Conservation (phyloP, 2,888 invertebrate genomes). For the Steinernema carpocapsae region DNA sequence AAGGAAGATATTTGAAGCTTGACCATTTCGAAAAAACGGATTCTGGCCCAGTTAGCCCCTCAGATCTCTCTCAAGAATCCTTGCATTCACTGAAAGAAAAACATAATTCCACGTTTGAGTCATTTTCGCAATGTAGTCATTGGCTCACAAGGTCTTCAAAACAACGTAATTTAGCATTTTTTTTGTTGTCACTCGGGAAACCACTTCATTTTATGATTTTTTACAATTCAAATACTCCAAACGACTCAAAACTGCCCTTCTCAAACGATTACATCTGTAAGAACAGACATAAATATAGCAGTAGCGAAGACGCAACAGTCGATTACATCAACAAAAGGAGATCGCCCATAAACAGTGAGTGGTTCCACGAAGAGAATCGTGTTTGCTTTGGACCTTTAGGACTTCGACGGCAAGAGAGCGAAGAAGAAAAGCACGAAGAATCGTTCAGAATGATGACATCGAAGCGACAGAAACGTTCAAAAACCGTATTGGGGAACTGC, state of each 20-base stretch:
- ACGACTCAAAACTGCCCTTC: neutral
- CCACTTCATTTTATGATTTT: too few species aligned
- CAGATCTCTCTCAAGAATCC: too few species aligned
- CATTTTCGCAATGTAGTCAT: too few species aligned
- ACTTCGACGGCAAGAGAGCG: neutral
- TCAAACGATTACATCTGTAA: neutral
- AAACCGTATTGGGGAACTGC: neutral
- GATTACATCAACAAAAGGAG: neutral
- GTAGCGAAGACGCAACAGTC: neutral
- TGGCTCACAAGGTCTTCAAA: too few species aligned
- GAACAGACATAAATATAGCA: neutral
- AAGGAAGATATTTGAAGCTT: too few species aligned
- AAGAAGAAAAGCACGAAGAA: neutral
- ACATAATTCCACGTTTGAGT: too few species aligned
- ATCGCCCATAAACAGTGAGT: neutral
- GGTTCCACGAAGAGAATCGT: conserved; percentile 29
- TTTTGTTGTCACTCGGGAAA: neutral
- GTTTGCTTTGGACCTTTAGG: conserved; percentile 7
- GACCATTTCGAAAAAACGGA: too few species aligned
- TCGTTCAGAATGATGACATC: neutral
- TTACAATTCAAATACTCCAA: neutral
- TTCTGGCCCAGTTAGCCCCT: too few species aligned
- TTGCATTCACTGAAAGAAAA: too few species aligned
- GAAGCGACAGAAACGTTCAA: neutral
- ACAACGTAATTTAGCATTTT: too few species aligned